A percentile compares a stretch with the other conserved stretches of the same genome.
phyloP scores from a whole-genome alignment of 35 echinoderm and acorn worm genomes.

The Nesometra sesokonis region DNA sequence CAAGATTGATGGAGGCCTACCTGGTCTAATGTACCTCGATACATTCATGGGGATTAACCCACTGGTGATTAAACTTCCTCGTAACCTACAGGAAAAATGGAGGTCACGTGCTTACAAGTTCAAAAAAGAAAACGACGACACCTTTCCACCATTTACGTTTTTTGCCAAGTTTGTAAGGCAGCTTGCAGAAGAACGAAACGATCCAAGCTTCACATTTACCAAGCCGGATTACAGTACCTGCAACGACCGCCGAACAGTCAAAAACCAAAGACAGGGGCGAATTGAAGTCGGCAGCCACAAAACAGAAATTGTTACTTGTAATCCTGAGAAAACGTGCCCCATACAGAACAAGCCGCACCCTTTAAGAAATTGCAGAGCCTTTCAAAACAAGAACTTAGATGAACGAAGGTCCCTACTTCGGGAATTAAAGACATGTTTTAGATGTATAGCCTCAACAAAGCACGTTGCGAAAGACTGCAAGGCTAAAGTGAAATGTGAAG shows the following conservation, averaged over 20 bases:
- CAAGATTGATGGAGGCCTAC: neutral
- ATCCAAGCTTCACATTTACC: no score
- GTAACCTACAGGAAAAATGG: neutral
- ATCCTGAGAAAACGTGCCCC: no score
- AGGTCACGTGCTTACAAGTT: neutral
- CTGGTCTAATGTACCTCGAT: neutral
- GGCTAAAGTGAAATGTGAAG: no score
- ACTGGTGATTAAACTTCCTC: neutral
- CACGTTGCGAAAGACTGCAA: no score
- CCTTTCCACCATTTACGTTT: neutral
- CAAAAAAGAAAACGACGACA: neutral
- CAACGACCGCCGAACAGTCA: neutral
- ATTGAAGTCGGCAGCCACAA: slow-evolving; percentile 13
- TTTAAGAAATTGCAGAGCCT: no score
- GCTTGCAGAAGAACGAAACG: neutral
- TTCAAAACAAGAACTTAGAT: no score
- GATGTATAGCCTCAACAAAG: no score
- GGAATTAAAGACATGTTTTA: no score
- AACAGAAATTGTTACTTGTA: slow-evolving; percentile 6
- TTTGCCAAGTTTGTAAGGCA: neutral
- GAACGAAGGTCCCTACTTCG: no score
- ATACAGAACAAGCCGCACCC: no score
- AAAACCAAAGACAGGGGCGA: slow-evolving; percentile 18
- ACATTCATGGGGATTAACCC: neutral
- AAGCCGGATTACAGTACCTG: no score